Base-by-base conservation (phyloP, 2,113 vertebrate species). In the Holacanthus passer region DNA sequence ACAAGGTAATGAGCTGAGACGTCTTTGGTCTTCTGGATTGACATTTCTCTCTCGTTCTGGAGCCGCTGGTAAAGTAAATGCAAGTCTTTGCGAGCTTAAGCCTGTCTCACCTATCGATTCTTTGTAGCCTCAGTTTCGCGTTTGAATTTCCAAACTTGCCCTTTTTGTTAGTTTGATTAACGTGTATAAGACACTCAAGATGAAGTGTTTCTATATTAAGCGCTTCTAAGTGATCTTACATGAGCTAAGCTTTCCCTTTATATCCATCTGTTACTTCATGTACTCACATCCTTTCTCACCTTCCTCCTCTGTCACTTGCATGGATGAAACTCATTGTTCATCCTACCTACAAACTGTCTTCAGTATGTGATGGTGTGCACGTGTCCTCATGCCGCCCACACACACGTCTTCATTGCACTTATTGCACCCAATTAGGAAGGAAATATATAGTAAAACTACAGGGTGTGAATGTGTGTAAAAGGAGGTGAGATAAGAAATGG, bases 1-100 rank as follows among this genome's bases (percentile, higher is more conserved):
- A 78, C 62, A 77, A 79, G 77, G 89, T 93, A 94, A 93, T 93
- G 83, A 93, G 89, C 90, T 76, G 83, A 88, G 92, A 90, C 78
- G 31, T 90, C 87, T 91, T 83, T 83, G 78, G 89, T 87, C 67
- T 89, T n/a, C 43, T 6, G 13, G 83, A 89, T 81, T 90, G 91
- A 91, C 85, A 87, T 91, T 86, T 89, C 63, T 74, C 76, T 83
- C 81, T 83, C 81, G 79, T 88, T 89, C 72, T 65, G 17, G 43
- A 68, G 75, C 73, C 2, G 3, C 32, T 63, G 12, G 20, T 63
- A 63, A 66, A 75, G 52, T 67, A 39, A 85, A 85, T 59, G 62
- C 63, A 64, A 73, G n/a, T 63, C 39, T 47, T n/a, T 45, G 10
- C 35, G 72, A 75, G 52, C 55, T 84, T 85, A 65, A 73, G 58